phyloP scores from a whole-genome alignment of 2,888 invertebrate species.

The Myopa tessellatipennis region DNA sequence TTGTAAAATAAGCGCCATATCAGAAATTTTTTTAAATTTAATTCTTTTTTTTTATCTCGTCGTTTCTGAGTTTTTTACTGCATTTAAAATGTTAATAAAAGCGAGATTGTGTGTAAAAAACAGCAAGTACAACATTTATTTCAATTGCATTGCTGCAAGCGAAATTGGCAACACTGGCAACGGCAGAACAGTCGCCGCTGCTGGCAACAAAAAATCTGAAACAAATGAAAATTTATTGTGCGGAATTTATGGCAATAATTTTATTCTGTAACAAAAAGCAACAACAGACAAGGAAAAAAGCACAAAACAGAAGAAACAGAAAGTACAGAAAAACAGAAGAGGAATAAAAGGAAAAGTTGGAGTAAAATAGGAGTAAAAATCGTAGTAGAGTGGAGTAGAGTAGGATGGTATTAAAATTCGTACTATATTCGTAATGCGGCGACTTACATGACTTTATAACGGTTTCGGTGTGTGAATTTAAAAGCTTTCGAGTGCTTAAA shows the following conservation, averaged over 20 bases:
- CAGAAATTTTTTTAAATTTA: conserved; percentile 7
- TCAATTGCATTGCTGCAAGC: conserved; percentile 36
- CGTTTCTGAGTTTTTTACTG: not conserved
- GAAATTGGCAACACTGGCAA: conserved; percentile 3
- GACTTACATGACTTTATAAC: conserved; percentile 5
- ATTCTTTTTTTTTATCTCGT: not conserved
- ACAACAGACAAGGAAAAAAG: conserved; percentile 8
- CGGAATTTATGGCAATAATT: conserved; percentile 62
- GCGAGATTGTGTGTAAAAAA: conserved; percentile 20
- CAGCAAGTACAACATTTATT: conserved; percentile 33
- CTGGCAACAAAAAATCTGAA: conserved; percentile 49
- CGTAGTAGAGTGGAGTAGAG: not conserved
- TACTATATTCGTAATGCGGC: not conserved
- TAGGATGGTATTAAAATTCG: too few species aligned
- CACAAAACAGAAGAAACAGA: not conserved
- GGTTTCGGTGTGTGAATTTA: conserved; percentile 1
- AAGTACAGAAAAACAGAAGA: not conserved
- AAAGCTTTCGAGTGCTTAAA: conserved; percentile 2
- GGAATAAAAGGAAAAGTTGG: not conserved
- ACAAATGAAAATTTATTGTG: conserved; percentile 64
- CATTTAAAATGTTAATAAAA: conserved; percentile 24
- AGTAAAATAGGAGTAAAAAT: conserved; percentile 6
- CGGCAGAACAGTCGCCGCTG: not conserved
- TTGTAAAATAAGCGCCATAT: not conserved
- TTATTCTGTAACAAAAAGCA: not conserved